Percentiles rank a stretch among this genome's conserved stretches.
Evolutionary conservation across 1,140 invertebrate genomes (phyloP).

Genomic region (Danaus plexippus): DNA sequence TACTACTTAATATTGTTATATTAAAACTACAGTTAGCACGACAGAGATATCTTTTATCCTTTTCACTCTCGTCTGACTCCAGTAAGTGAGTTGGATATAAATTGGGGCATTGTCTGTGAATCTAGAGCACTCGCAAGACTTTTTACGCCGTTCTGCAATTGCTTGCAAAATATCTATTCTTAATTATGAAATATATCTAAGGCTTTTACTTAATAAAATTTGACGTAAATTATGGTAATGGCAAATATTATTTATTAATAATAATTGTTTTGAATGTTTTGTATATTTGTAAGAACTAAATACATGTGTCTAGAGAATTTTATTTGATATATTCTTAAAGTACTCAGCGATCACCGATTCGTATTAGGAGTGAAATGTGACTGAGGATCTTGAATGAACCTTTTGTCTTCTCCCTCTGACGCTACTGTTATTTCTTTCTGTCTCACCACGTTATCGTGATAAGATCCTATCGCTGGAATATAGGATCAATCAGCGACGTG

Average conservation of each 20-base stretch:
- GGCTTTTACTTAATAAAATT: too few species aligned
- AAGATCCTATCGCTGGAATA: constrained; percentile 19
- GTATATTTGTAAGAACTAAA: too few species aligned
- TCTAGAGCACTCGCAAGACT: constrained; percentile 61
- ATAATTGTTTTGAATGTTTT: too few species aligned
- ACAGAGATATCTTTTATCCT: constrained; percentile 31
- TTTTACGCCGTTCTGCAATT: constrained; percentile 56
- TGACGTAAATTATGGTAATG: too few species aligned
- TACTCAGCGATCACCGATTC: too few species aligned
- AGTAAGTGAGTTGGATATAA: constrained; percentile 69
- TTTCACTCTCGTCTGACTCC: constrained; percentile 45
- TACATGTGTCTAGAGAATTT: too few species aligned
- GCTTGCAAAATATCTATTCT: constrained; percentile 29
- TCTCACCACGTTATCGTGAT: constrained; percentile 28
- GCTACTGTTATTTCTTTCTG: constrained; percentile 45
- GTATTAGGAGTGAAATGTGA: constrained; percentile 24
- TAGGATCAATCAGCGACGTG: constrained; percentile 48
- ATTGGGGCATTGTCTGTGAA: constrained; percentile 69
- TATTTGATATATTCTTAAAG: too few species aligned
- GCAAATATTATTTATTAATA: too few species aligned
- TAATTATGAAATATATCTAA: not conserved
- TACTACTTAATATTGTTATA: too few species aligned
- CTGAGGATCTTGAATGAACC: constrained; percentile 54
- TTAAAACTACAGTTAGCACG: constrained; percentile 14
- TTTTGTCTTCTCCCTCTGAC: constrained; percentile 53